Evolutionary conservation across 92 coral and sea anemone species (phyloP).

Genomic region (Bergia sp.): DNA sequence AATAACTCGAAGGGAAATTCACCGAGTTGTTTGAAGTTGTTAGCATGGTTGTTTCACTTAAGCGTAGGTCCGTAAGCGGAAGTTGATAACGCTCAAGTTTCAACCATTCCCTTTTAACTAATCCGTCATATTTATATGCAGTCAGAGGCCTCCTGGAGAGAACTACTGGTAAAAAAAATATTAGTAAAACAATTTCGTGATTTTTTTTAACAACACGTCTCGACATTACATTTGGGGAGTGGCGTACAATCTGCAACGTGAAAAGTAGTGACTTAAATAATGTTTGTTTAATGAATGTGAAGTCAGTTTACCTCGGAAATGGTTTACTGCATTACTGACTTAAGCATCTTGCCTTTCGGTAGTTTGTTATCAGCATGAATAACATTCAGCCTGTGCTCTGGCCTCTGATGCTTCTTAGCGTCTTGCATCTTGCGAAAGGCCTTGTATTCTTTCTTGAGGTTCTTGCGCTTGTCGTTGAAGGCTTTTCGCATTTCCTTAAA

Average conservation of each 20-base stretch:
- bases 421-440: not conserved
- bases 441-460: not conserved
- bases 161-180: too few relatives aligned
- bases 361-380: not conserved
- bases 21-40: not conserved
- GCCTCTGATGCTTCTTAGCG: not conserved
- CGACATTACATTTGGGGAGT: not conserved
- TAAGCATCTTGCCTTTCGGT: not conserved
- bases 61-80: too few relatives aligned
- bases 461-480: not conserved
- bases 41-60: not conserved
- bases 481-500: slow-evolving; percentile 21
- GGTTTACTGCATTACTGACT: not conserved
- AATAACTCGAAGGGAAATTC: not conserved
- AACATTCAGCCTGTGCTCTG: not conserved
- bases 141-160: not conserved
- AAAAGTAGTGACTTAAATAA: too few relatives aligned
- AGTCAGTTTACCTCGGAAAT: not conserved
- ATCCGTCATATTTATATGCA: too few relatives aligned
- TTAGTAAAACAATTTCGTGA: not conserved
- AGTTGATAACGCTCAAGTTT: too few relatives aligned
- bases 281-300: not conserved
- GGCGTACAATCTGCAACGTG: not conserved
- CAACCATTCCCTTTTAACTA: too few relatives aligned
- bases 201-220: not conserved